These are phyloP conservation scores for Chrysolina oricalcia DNA, from an alignment of 2,888 invertebrate genomes.

Conservation along the genomic window DNA sequence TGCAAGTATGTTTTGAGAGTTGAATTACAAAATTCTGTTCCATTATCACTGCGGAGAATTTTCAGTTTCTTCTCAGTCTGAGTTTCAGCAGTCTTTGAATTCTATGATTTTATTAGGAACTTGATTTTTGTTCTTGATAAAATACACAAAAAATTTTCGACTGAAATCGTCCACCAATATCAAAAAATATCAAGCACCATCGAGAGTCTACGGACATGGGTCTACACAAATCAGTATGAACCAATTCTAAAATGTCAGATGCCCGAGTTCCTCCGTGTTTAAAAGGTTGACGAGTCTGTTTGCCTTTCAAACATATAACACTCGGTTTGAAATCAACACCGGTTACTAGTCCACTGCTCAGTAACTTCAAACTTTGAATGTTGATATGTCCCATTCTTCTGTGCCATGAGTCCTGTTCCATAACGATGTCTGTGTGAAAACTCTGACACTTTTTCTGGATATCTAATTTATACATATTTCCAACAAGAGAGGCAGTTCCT, in stretches of 20 bases:
- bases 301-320: not conserved
- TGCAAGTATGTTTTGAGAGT: conserved; percentile 29
- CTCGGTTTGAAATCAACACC: not conserved
- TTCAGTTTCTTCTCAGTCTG: conserved; percentile 42
- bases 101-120: not conserved
- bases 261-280: no score
- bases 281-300: no score
- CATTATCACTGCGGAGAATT: conserved; percentile 45
- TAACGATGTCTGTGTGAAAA: not conserved
- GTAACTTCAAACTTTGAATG: not conserved
- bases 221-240: not conserved
- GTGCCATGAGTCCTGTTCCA: no score
- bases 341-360: not conserved
- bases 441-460: not conserved
- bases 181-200: not conserved
- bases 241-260: not conserved
- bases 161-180: not conserved
- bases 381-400: not conserved
- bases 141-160: not conserved
- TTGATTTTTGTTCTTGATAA: not conserved
- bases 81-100: not conserved
- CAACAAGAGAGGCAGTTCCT: not conserved
- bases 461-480: not conserved
- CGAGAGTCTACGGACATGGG: not conserved
- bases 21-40: conserved; percentile 41